Evolutionary conservation across 2,113 vertebrate genomes (phyloP).

Genomic region (Oostethus manadensis): DNA sequence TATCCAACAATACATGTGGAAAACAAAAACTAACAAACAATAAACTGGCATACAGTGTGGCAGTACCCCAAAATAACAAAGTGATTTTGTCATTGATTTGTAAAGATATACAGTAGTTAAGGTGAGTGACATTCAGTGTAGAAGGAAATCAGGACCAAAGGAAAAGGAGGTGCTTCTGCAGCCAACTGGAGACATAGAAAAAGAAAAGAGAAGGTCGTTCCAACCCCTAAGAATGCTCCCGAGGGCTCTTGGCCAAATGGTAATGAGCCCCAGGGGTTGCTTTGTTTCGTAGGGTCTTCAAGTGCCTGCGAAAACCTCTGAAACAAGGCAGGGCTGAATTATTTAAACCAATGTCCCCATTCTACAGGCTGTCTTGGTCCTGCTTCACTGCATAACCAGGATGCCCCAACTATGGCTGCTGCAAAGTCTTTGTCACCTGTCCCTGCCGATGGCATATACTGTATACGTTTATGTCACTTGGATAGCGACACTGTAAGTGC

Average conservation of each 20-base stretch:
- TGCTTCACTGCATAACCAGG: conserved; percentile 22
- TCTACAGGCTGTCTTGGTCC: conserved; percentile 42
- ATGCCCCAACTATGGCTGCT: conserved; percentile 33
- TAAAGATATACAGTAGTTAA: neutral
- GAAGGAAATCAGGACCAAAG: conserved; percentile 50
- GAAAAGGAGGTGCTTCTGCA: conserved; percentile 48
- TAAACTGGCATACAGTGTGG: conserved; percentile 11
- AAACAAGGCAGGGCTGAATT: conserved; percentile 68
- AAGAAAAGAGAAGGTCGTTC: conserved; percentile 55
- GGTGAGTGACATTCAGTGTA: conserved; percentile 29
- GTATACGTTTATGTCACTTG: neutral
- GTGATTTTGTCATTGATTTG: conserved; percentile 6
- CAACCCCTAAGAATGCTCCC: conserved; percentile 64
- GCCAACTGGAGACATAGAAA: conserved; percentile 57
- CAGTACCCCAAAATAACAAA: neutral
- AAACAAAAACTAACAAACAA: conserved; percentile 3
- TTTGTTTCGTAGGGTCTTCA: conserved; percentile 69
- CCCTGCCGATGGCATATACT: neutral
- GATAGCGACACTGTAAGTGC: neutral
- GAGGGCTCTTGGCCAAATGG: conserved; percentile 70
- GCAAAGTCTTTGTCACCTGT: conserved; percentile 11
- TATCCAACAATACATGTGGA: conserved; percentile 3
- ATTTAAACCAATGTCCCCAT: conserved; percentile 59
- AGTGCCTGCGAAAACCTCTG: conserved; percentile 70
- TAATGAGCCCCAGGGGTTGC: conserved; percentile 71